Percentiles rank a stretch among this genome's conserved stretches.
phyloP scores from a whole-genome alignment of 2,888 invertebrate species.

The Nomada ferruginata region DNA sequence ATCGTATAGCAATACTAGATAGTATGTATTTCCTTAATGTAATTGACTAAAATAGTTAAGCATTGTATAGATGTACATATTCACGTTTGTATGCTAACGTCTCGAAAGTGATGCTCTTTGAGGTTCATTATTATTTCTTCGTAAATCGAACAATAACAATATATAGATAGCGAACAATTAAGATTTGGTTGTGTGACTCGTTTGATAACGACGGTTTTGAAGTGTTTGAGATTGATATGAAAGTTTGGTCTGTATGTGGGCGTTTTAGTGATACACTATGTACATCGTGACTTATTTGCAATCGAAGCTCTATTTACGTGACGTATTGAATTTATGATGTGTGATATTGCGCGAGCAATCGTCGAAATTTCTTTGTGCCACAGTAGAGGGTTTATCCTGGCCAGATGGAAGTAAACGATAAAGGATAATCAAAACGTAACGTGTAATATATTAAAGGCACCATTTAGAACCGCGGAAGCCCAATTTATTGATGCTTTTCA shows the following conservation, averaged over 20 bases:
- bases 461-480: conserved; percentile 31
- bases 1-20: conserved; percentile 55
- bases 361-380: conserved; percentile 43
- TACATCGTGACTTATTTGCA: conserved; percentile 51
- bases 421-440: conserved; percentile 15
- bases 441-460: conserved; percentile 29
- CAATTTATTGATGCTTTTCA: conserved; percentile 19
- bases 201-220: conserved; percentile 46
- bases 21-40: conserved; percentile 54
- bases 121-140: conserved; percentile 27
- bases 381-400: conserved; percentile 30
- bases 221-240: conserved; percentile 37
- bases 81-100: conserved; percentile 34
- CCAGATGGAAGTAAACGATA: conserved; percentile 19
- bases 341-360: conserved; percentile 27
- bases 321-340: conserved; percentile 15
- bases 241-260: conserved; percentile 51
- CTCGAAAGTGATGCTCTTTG: conserved; percentile 45
- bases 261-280: conserved; percentile 46
- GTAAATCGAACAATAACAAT: conserved; percentile 18
- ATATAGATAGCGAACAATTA: conserved; percentile 4
- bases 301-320: conserved; percentile 40
- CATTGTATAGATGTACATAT: conserved; percentile 70
- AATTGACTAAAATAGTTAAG: conserved; percentile 54
- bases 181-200: conserved; percentile 69